phyloP scores from a whole-genome alignment of 1,140 invertebrate genomes.

The Acromyrmex echinatior region DNA sequence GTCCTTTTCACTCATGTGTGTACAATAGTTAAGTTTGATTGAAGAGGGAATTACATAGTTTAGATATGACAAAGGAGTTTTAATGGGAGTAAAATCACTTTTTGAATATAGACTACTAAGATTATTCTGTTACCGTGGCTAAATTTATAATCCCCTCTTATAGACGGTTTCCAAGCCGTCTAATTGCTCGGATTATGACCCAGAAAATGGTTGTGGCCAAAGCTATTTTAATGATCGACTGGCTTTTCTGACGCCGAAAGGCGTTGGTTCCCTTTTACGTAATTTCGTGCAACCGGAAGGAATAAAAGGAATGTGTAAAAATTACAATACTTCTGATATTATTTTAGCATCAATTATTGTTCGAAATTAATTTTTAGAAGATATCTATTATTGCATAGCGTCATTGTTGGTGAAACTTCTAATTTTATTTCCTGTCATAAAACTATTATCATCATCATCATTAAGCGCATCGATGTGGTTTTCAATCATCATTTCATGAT shows the following conservation, averaged over 20 bases:
- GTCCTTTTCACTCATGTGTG: too few relatives aligned
- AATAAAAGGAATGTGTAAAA: not conserved
- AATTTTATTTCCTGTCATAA: not conserved
- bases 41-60: not conserved
- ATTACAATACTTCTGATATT: not conserved
- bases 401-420: not conserved
- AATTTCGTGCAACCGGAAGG: slow-evolving; percentile 15
- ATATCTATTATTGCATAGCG: not conserved
- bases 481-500: not conserved
- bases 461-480: slow-evolving; percentile 8
- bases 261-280: slow-evolving; percentile 30
- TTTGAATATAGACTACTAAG: slow-evolving; percentile 11
- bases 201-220: slow-evolving; percentile 31
- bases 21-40: not conserved
- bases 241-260: slow-evolving; percentile 20
- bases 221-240: slow-evolving; percentile 54
- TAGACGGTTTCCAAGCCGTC: slow-evolving; percentile 30
- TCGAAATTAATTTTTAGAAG: not conserved
- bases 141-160: slow-evolving; percentile 59
- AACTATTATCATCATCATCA: not conserved
- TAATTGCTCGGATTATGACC: slow-evolving; percentile 55
- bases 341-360: not conserved
- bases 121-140: slow-evolving; percentile 7
- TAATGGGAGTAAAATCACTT: not conserved
- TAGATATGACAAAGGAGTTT: not conserved